phyloP scores from a whole-genome alignment of 64 coral and sea anemone species.

The Montipora capricornis region DNA sequence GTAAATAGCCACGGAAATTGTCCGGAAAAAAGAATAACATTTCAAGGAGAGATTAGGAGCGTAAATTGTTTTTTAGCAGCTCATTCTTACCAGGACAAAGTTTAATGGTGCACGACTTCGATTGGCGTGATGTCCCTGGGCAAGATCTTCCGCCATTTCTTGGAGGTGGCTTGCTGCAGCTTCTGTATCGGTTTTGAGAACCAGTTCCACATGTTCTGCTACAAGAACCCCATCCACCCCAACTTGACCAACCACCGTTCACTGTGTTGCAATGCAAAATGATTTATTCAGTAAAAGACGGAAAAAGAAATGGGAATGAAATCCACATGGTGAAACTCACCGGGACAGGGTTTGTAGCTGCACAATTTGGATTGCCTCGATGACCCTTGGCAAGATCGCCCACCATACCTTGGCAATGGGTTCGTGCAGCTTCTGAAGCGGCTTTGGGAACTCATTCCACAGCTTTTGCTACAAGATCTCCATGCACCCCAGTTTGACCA shows the following conservation, averaged over 20 bases:
- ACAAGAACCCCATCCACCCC: not conserved
- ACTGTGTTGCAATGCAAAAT: no score
- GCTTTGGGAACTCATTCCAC: not conserved
- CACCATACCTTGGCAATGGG: not conserved
- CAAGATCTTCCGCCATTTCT: constrained; percentile 17
- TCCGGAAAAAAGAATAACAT: no score
- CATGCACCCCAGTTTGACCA: constrained; percentile 10
- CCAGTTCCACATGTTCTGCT: not conserved
- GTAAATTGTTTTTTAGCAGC: no score
- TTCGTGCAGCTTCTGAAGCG: not conserved
- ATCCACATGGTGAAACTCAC: not conserved
- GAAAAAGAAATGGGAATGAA: no score
- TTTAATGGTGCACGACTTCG: not conserved
- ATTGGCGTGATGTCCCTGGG: not conserved
- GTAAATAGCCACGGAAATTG: no score
- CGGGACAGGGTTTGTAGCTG: not conserved
- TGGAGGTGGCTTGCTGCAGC: constrained; percentile 5
- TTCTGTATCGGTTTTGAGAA: not conserved
- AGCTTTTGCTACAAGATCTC: not conserved
- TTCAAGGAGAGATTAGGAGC: no score
- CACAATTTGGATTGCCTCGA: not conserved
- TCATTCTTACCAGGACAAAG: constrained; percentile 17
- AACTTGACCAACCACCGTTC: not conserved
- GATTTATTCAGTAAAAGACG: no score
- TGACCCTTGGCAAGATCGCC: not conserved